Conservation (phyloP, 1,140 invertebrate genomes). For the Armadillidium nasatum region DNA sequence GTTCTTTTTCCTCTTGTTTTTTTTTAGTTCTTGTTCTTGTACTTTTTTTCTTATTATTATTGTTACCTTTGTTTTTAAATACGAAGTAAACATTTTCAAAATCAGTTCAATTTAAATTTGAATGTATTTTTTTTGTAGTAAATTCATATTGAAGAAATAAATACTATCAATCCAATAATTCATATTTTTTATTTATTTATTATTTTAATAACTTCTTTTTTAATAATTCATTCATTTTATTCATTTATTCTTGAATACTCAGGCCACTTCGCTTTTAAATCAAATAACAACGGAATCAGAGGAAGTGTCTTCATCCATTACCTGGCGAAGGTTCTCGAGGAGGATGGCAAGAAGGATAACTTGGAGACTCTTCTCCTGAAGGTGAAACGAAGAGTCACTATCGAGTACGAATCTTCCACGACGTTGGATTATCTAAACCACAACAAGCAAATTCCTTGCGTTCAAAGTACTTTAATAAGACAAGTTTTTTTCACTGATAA, state of each 20-base stretch:
- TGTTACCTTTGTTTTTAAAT: not conserved
- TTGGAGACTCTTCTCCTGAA: slow-evolving; percentile 25
- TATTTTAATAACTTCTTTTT: not conserved
- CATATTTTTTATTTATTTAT: not conserved
- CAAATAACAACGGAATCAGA: slow-evolving; percentile 29
- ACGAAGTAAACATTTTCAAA: not conserved
- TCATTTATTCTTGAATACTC: not conserved
- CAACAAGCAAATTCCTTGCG: slow-evolving; percentile 37
- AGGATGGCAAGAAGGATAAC: slow-evolving; percentile 18
- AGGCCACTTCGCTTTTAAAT: slow-evolving; percentile 38
- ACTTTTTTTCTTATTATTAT: too few species aligned
- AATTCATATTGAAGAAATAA: not conserved
- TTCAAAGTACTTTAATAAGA: slow-evolving; percentile 31
- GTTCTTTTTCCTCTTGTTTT: too few species aligned
- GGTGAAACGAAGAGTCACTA: slow-evolving; percentile 30
- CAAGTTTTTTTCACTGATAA: slow-evolving; percentile 33
- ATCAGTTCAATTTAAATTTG: not conserved
- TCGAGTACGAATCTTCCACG: slow-evolving; percentile 27
- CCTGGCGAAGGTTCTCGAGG: slow-evolving; percentile 13
- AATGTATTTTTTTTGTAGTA: not conserved
- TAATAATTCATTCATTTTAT: not conserved
- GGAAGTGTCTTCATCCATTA: slow-evolving; percentile 40
- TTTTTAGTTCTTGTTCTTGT: too few species aligned
- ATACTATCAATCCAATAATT: not conserved
- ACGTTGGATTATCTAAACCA: not conserved